phyloP scores from a whole-genome alignment of 1,140 invertebrate genomes.

The Mactra quadrangularis region DNA sequence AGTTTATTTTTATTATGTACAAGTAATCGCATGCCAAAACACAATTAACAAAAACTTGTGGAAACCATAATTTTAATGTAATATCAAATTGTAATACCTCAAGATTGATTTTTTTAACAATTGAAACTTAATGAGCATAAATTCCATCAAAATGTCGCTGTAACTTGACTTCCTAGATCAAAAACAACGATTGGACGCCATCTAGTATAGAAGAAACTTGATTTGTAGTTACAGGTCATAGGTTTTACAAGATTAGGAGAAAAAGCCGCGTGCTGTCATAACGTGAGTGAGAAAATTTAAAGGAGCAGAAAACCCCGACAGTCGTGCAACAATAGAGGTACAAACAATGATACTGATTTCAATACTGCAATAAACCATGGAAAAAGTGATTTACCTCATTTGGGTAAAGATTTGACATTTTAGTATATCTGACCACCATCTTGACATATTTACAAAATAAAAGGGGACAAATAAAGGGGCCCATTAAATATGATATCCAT shows the following conservation, averaged over 20 bases:
- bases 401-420: too few relatives aligned
- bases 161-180: slow-evolving; percentile 10
- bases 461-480: too few relatives aligned
- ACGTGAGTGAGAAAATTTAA: too few relatives aligned
- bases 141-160: slow-evolving; percentile 36
- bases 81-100: slow-evolving; percentile 46
- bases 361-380: too few relatives aligned
- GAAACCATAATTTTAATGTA: slow-evolving; percentile 26
- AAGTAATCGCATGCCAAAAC: slow-evolving; percentile 7
- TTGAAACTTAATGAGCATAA: slow-evolving; percentile 43
- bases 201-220: neutral
- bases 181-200: slow-evolving; percentile 26
- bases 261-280: slow-evolving; percentile 23
- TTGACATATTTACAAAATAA: too few relatives aligned
- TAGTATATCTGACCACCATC: too few relatives aligned
- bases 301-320: too few relatives aligned
- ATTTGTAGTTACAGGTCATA: slow-evolving; percentile 36
- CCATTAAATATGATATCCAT: too few relatives aligned
- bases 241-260: neutral
- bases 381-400: too few relatives aligned
- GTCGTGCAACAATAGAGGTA: too few relatives aligned
- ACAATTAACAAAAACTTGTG: slow-evolving; percentile 22
- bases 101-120: slow-evolving; percentile 35
- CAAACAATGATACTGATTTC: too few relatives aligned
- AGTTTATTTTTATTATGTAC: too few relatives aligned